These are phyloP conservation scores for Drosophila buzzatii DNA, from an alignment of 2,888 invertebrate species.

Conservation along the genomic window DNA sequence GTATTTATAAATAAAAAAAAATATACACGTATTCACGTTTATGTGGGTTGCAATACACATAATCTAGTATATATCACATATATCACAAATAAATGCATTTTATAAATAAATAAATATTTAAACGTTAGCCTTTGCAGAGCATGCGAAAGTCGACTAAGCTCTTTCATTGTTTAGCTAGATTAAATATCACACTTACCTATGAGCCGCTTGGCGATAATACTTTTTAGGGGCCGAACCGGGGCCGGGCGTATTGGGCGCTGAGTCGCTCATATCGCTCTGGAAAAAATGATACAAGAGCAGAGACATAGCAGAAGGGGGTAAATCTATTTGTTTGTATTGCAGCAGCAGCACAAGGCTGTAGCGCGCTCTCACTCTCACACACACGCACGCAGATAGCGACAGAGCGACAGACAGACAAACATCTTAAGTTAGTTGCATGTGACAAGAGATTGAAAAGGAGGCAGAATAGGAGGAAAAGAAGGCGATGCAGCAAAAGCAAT, in stretches of 20 bases:
- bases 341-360: not conserved
- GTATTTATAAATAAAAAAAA: not conserved
- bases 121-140: not conserved
- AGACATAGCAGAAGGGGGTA: not conserved
- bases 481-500: conserved; percentile 54
- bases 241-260: conserved; percentile 81
- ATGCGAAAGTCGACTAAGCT: not conserved
- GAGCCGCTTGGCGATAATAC: conserved; percentile 85
- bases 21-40: not conserved
- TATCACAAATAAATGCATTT: not conserved
- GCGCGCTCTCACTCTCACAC: not conserved
- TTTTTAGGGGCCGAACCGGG: conserved; percentile 78
- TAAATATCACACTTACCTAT: conserved; percentile 81
- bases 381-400: not conserved
- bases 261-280: conserved; percentile 81
- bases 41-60: no score
- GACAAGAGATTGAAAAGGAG: conserved; percentile 26
- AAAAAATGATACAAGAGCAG: conserved; percentile 7
- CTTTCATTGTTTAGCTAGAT: not conserved
- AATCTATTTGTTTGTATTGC: not conserved
- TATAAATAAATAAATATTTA: not conserved
- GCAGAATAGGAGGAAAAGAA: conserved; percentile 18
- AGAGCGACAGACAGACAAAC: conserved; percentile 11
- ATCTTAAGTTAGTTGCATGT: conserved; percentile 24
- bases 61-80: no score